Base-by-base conservation (phyloP, 1,140 invertebrate genomes). In the Palaemon carinicauda region DNA sequence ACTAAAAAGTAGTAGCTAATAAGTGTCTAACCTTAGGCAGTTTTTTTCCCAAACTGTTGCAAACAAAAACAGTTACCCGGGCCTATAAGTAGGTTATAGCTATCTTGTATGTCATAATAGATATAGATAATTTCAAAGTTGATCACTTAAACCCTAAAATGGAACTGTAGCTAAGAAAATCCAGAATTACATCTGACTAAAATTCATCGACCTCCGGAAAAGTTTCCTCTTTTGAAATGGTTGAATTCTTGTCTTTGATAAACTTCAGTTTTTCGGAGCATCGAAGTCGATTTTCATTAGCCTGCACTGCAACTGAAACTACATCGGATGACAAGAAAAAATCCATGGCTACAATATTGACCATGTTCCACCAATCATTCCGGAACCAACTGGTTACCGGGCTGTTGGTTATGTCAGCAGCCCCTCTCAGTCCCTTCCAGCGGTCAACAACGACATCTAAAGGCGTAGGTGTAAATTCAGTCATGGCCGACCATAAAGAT, bases 281-380 rank as follows among this genome's bases (percentile, higher is more conserved):
- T 91, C 21, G 94, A 3, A 19, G 12, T 9, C 87, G 87, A 15
- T 80, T 52, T 52, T 87, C 56, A 77, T 95, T 95, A 81, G 92
- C 92, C 41, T 93, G 91, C 3, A 95, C 92, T 5, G 94, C 93
- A 9, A 93, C 91, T 24, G 94, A 92, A 56, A 94, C 91, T 0
- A 95, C 91, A 41, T 93, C 93, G 1, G 93, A 93, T 27, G 92
- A 92, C 24, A 93, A 91, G 56, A 94, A 92, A 88, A 94, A 95
- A 90, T 95, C 94, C 2, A 92, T 93, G 0, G 94, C 92, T 3
- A 95, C 93, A 41, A 95, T 93, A 89, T 95, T 94, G 2, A 93
- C 93, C 41, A 90, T 91, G 1, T 90, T 78, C 73, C 93, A 93
- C 92, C 93, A 93, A 17, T 91, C 91, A 0, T 92, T 90, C 0